Evolutionary conservation across 2,113 vertebrate species (phyloP).

Genomic region (Tylochromis polylepis): DNA sequence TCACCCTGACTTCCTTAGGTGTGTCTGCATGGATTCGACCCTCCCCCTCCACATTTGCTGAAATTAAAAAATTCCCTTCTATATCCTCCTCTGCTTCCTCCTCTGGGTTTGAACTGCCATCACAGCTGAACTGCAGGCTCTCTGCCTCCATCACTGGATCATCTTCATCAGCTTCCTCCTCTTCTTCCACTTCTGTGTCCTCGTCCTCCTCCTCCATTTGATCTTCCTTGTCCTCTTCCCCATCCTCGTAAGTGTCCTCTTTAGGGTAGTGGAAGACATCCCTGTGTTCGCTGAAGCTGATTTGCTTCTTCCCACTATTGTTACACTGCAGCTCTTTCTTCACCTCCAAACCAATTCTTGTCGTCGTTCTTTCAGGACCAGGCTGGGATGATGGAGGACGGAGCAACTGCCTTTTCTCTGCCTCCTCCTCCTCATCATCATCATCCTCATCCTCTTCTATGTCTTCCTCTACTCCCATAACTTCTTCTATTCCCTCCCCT

Average conservation of each 20-base stretch:
- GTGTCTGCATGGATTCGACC: background rate
- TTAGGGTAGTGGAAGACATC: slow-evolving; percentile 67
- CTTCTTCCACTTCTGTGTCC: slow-evolving; percentile 24
- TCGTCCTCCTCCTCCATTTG: background rate
- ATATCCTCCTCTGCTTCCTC: slow-evolving; percentile 57
- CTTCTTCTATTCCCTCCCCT: background rate
- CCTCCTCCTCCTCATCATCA: slow-evolving; percentile 25
- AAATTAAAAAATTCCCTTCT: slow-evolving; percentile 37
- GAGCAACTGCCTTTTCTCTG: slow-evolving; percentile 50
- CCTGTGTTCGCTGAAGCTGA: slow-evolving; percentile 51
- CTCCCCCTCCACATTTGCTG: slow-evolving; percentile 7
- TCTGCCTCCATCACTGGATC: slow-evolving; percentile 82
- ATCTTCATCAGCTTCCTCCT: slow-evolving; percentile 47
- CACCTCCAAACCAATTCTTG: slow-evolving; percentile 44
- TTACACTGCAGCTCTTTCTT: slow-evolving; percentile 22
- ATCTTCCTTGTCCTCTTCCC: slow-evolving; percentile 43
- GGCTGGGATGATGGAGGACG: background rate
- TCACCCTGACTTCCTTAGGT: slow-evolving; percentile 22
- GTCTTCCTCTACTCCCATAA: background rate
- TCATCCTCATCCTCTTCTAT: slow-evolving; percentile 30
- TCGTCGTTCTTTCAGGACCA: background rate
- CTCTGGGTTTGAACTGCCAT: slow-evolving; percentile 72
- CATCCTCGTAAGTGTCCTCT: slow-evolving; percentile 37
- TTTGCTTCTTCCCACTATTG: slow-evolving; percentile 37
- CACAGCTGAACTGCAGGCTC: slow-evolving; percentile 75